Base-by-base conservation (phyloP, 2,113 vertebrate genomes). In the Chaenogobius annularis region DNA sequence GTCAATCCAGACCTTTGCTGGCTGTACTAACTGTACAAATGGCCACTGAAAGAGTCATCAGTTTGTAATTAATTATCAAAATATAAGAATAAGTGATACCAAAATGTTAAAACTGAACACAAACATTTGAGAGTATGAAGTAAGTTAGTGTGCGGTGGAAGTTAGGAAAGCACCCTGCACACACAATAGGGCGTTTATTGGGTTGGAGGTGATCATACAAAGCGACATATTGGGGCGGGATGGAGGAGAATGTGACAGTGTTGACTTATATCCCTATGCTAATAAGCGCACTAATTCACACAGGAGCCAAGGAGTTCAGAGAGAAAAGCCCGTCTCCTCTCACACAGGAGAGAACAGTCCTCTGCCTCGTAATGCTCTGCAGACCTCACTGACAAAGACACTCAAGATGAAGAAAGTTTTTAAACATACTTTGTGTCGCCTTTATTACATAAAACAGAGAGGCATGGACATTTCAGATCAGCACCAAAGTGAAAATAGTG, bases 231-330 rank as follows among this genome's bases (percentile, higher is more conserved):
- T 91, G 80, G 78, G 91, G 91, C 76, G n/a, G n/a, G n/a, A n/a
- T n/a, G n/a, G n/a, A n/a, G n/a, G n/a, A n/a, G n/a, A n/a, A n/a
- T n/a, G n/a, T n/a, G n/a, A n/a, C 89, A 90, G 66, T 82, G 83
- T 88, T 91, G 91, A 92, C 90, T 91, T 91, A 92, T 91, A 91
- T 90, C 87, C 87, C 74, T 90, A 92, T 92, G 91, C 91, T 86
- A 91, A 92, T 92, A 88, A 87, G 87, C 66, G 69, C 71, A 81
- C 69, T 89, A 89, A 91, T 91, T 88, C 82, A 74, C 81, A 83
- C n/a, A 81, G 75, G 81, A 70, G 61, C 37, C 37, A 15, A 44
- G 64, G 76, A 82, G 75, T 56, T 40, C 37, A 35, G 7, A 44
- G 62, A 44, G 62, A 44, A 67, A 83, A 47, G 58, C 23, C 31